Base-by-base conservation (phyloP, 2,113 vertebrate species). In the Lagopus muta region DNA sequence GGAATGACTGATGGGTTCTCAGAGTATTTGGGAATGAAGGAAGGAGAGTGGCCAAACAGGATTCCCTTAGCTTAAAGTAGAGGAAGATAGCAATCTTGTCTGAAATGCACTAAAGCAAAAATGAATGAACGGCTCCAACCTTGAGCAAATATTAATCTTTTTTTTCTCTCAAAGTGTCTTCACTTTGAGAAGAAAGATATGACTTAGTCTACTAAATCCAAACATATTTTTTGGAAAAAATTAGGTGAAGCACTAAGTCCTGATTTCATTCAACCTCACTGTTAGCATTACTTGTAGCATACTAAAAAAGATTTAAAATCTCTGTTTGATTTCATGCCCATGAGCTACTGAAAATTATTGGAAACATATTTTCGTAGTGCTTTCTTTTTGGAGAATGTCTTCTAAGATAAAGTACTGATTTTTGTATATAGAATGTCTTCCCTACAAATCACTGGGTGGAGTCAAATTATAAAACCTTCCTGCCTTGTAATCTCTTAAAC, bases 1-100 rank as follows among this genome's bases (percentile, higher is more conserved):
- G 70, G 34, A 87, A 88, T 94, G 97, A 93, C 74, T 89, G 64
- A 81, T 86, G 20, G 13, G 36, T 83, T 94, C 19, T 19, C 82
- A 19, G 40, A 82, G 70, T n/a, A 93, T 36, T 74, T 54, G 80
- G 67, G 24, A 58, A 45, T 19, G 4, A 47, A 85, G 5, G 19
- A 36, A 72, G 32, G 16, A 17, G 5, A 82, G 6, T 78, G 20
- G 13, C 2, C 4, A 81, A 71, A 78, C 90, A 69, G 1, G 58
- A 27, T 48, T n/a, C 5, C 66, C 73, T 92, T 64, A 50, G 6
- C 16, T 86, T 42, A 89, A 93, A 67, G 14, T 89, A 83, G 88
- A 89, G 25, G 86, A 93, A 67, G 5, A 34, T 74, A 52, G 21
- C 48, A 83, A 86, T 45, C 24, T 91, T 54, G 32, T 62, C 45